Base-by-base conservation (phyloP, 2,113 vertebrate genomes). In the Bostrychus sinensis region DNA sequence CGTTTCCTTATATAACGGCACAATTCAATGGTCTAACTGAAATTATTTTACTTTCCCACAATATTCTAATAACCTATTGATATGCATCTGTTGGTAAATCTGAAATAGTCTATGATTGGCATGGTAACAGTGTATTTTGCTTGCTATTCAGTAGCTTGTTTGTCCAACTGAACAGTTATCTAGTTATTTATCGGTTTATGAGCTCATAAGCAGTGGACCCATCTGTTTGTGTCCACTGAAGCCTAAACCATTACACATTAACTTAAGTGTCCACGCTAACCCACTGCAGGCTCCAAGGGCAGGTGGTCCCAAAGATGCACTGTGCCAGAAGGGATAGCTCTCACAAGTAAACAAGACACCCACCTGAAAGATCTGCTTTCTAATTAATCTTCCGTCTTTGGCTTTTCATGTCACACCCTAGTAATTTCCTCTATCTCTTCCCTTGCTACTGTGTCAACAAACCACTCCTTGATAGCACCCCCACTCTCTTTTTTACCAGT, bases 241-340 rank as follows among this genome's bases (percentile, higher is more conserved):
- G 85, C 81, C 46, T 85, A 62, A 82, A 66, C 56, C 78, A 82
- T 81, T 83, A 80, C 66, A 84, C 78, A 56, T 81, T 58, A 61
- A 59, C 62, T 77, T 68, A 82, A 73, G 70, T 57, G 28, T 1
- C 51, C 45, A 58, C 70, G 78, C 51, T 43, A 56, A 61, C 78
- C 51, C 48, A 68, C 26, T 19, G 62, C 65, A 67, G 28, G 50
- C 20, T 58, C 46, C 58, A 23, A 62, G 43, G 57, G 59, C 42
- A 60, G 72, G 45, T 22, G 17, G 48, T 75, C 77, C 66, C 64
- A 54, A 79, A 74, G 77, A 78, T 37, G 13, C 50, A 14, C 28
- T 9, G 58, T 25, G 1, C 34, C 66, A 77, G 55, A 42, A 22
- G 23, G 56, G 20, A 45, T 23, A 46, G 22, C 20, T 23, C 7